A percentile compares a stretch with the other conserved stretches of the same genome.
Conservation (phyloP, 2,113 vertebrate genomes). For the Hydrochoerus hydrochaeris region DNA sequence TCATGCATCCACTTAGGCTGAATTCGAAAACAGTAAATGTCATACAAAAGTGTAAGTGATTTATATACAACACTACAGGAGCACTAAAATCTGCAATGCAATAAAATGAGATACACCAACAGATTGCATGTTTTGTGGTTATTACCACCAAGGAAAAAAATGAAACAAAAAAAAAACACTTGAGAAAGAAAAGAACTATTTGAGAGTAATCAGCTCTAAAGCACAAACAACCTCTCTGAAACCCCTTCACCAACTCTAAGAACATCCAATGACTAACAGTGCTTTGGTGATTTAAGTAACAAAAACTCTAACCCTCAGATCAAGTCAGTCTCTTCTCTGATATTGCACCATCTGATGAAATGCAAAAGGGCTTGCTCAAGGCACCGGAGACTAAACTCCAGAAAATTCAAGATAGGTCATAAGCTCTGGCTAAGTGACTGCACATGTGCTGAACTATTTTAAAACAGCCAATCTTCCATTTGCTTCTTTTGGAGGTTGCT, state of each 20-base stretch:
- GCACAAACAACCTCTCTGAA: not conserved
- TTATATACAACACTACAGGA: conserved; percentile 38
- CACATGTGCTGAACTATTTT: not conserved
- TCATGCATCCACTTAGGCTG: not conserved
- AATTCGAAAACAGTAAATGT: conserved; percentile 63
- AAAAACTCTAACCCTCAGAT: not conserved
- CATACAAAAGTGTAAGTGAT: conserved; percentile 67
- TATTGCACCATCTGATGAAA: not conserved
- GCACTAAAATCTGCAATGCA: conserved; percentile 61
- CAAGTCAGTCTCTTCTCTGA: not conserved
- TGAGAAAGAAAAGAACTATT: conserved; percentile 30
- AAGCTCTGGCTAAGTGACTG: not conserved
- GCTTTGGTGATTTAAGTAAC: not conserved
- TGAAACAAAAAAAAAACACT: not conserved
- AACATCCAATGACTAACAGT: not conserved
- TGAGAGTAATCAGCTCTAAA: conserved; percentile 31
- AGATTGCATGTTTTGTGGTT: conserved; percentile 65
- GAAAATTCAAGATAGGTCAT: not conserved
- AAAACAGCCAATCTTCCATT: not conserved
- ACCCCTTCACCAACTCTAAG: not conserved
- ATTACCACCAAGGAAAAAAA: conserved; percentile 14
- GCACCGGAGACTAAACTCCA: not conserved
- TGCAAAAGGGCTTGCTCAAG: not conserved
- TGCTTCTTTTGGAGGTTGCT: not conserved
- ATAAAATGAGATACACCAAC: conserved; percentile 38